Evolutionary conservation across 2,797 vertebrate species (phyloP).

Genomic region (Pipistrellus nathusii): DNA sequence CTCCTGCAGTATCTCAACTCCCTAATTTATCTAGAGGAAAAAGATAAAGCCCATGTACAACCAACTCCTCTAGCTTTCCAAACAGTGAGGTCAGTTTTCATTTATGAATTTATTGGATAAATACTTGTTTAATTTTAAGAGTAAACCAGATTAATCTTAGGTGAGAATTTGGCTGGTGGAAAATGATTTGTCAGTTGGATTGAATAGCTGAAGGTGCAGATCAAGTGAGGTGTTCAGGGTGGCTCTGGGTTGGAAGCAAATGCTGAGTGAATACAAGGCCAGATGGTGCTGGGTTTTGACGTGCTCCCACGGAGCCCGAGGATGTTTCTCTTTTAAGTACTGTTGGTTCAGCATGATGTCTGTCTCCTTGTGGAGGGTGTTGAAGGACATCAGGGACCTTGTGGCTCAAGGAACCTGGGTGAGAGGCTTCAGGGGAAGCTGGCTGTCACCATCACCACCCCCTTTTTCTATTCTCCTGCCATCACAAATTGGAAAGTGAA

Average conservation of each 20-base stretch:
- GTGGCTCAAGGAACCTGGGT: background rate
- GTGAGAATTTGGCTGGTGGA: slow-evolving; percentile 32
- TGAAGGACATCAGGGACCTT: slow-evolving; percentile 38
- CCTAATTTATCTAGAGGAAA: slow-evolving; percentile 72
- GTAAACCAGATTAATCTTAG: slow-evolving; percentile 59
- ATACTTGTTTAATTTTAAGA: slow-evolving; percentile 60
- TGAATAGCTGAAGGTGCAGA: background rate
- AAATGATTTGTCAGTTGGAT: background rate
- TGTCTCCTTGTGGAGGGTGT: background rate
- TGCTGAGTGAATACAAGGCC: background rate
- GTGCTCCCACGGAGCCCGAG: background rate
- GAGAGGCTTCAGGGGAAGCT: background rate
- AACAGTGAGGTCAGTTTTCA: slow-evolving; percentile 72
- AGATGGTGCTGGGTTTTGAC: background rate
- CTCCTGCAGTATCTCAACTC: slow-evolving; percentile 64
- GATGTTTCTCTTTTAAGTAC: background rate
- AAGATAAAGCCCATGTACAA: slow-evolving; percentile 65
- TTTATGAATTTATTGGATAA: slow-evolving; percentile 75
- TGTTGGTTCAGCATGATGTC: background rate
- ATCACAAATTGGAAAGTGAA: slow-evolving; percentile 12
- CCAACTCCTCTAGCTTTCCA: slow-evolving; percentile 65
- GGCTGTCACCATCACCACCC: background rate
- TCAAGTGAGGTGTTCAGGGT: background rate
- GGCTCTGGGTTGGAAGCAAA: background rate
- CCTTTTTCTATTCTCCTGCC: slow-evolving; percentile 34